Conservation (phyloP, 2,797 vertebrate genomes). For the Melanotaenia boesemani region DNA sequence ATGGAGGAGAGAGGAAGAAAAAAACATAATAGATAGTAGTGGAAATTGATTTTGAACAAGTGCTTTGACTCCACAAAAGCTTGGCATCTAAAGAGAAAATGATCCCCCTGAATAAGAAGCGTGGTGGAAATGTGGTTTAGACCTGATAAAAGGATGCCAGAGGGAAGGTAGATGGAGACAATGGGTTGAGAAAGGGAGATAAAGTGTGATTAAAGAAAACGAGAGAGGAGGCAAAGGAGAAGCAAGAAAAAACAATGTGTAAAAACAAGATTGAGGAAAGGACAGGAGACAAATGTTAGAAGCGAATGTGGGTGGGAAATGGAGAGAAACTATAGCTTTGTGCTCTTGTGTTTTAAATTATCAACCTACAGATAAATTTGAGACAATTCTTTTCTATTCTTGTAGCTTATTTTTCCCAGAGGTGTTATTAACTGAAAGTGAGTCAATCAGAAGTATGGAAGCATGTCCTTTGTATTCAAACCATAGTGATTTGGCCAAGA, state of each 20-base stretch:
- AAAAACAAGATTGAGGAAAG: constrained; percentile 29
- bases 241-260: constrained; percentile 37
- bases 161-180: constrained; percentile 56
- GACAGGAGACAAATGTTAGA: constrained; percentile 8
- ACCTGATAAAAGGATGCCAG: constrained; percentile 69
- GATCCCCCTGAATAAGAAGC: constrained; percentile 58
- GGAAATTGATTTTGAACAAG: constrained; percentile 74
- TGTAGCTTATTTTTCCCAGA: constrained; percentile 41
- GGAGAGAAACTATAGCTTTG: constrained; percentile 29
- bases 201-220: constrained; percentile 68
- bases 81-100: constrained; percentile 59
- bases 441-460: constrained; percentile 19
- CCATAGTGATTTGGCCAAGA: background rate
- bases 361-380: constrained; percentile 31
- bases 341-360: constrained; percentile 42
- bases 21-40: constrained; percentile 51
- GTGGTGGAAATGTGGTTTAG: constrained; percentile 62
- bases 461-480: constrained; percentile 15
- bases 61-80: constrained; percentile 66
- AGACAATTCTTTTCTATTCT: constrained; percentile 31
- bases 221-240: constrained; percentile 37
- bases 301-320: constrained; percentile 26
- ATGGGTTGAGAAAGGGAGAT: constrained; percentile 53
- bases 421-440: constrained; percentile 32
- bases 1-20: constrained; percentile 17